Base-by-base conservation (phyloP, 2,797 vertebrate species). In the Neomorphus geoffroyi region DNA sequence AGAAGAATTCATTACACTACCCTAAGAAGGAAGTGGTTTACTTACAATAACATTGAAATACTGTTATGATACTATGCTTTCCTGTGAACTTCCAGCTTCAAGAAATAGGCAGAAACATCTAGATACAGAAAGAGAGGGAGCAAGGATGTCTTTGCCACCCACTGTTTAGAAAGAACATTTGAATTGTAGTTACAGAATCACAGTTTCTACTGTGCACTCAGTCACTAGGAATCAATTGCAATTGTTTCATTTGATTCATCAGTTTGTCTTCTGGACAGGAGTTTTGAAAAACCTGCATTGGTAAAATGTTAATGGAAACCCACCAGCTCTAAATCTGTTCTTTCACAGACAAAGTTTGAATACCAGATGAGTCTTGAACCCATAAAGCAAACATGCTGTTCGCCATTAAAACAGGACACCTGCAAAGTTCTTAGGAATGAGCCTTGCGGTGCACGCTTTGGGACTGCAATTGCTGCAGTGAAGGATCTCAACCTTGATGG, bases 401-500 rank as follows among this genome's bases (percentile, higher is more conserved):
- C 97, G 0, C 92, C 97, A 1, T 95, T 97, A 50, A 98, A 99
- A 18, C 97, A 96, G 35, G 93, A 96, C 61, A 97, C 96, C 51
- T 99, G 99, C 97, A 97, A 97, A 35, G 97, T 87, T 33, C 92
- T 96, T 43, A 98, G 98, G 95, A 98, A 99, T 1, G 99, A 99
- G 80, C 99, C 99, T 0, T 99, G 99, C 0, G 99, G 99, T 1
- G 98, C 99, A 6, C 98, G 99, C 13, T 99, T 99, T 1, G 99
- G 99, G 30, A 99, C 99, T 0, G 98, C 99, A 1, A 99, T 99
- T 32, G 99, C 99, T 24, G 98, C 99, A 0, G 98, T 99, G 33
- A 98, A 97, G 8, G 99, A 99, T 89, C 98, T 99, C 91, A 99
- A 99, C 96, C 98, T 99, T 18, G 99, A 99, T 7, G 98, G 98